These are phyloP conservation scores for Alitta virens DNA, from an alignment of 2,888 invertebrate genomes.

Conservation along the genomic window DNA sequence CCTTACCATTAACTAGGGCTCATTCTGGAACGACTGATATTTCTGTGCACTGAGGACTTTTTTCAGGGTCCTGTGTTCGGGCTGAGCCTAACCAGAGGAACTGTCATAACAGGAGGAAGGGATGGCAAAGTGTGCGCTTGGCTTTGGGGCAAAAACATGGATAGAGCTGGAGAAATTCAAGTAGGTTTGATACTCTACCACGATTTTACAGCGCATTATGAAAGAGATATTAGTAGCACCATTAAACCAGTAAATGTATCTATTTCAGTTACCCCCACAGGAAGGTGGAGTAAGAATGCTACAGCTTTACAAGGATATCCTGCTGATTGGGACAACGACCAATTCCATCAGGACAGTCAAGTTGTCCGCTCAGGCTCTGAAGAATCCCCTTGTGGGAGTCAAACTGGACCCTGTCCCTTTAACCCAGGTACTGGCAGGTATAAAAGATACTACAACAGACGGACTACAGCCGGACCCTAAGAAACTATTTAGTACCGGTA, in stretches of 20 bases:
- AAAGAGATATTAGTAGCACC: not conserved
- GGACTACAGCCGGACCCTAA: too few species aligned
- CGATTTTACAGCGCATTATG: not conserved
- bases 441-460: too few species aligned
- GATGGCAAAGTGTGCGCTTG: conserved; percentile 44
- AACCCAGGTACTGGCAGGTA: conserved; percentile 45
- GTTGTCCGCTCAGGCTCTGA: conserved; percentile 26
- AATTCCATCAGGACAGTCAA: conserved; percentile 45
- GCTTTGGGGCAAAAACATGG: conserved; percentile 47
- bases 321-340: conserved; percentile 50
- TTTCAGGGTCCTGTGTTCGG: conserved; percentile 48
- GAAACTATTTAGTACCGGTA: too few species aligned
- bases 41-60: too few species aligned
- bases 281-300: conserved; percentile 49
- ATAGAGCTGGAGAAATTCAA: conserved; percentile 35
- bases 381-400: conserved; percentile 35
- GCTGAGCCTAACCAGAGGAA: conserved; percentile 32
- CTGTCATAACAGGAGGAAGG: conserved; percentile 44
- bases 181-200: conserved; percentile 17
- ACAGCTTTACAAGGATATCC: conserved; percentile 29
- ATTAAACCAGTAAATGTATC: not conserved
- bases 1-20: too few species aligned
- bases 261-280: conserved; percentile 37
- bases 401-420: conserved; percentile 34
- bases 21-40: too few species aligned